A percentile compares a stretch with the other conserved stretches of the same genome.
Evolutionary conservation across 53 echinoderm and acorn worm genomes (phyloP).

Genomic region (Apostichopus leukothele): DNA sequence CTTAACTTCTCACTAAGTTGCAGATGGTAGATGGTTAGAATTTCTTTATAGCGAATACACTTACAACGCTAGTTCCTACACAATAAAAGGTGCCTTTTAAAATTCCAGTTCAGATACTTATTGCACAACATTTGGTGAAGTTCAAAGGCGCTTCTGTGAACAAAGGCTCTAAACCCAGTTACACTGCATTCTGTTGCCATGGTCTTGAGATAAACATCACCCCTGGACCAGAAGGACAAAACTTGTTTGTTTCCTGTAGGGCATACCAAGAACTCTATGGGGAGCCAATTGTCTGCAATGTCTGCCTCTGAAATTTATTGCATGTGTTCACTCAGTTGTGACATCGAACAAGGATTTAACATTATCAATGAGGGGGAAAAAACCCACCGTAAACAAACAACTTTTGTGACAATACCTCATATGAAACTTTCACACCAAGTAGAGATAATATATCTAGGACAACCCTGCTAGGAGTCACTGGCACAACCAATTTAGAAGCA

Average conservation of each 20-base stretch:
- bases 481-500: too few species aligned
- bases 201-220: constrained; percentile 37
- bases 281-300: constrained; percentile 14
- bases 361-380: not conserved
- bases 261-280: constrained; percentile 18
- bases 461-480: too few species aligned
- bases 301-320: not conserved
- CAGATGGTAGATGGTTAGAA: too few species aligned
- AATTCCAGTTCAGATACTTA: too few species aligned
- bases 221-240: constrained; percentile 34
- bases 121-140: not conserved
- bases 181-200: constrained; percentile 36
- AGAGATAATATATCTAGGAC: too few species aligned
- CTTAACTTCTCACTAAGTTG: too few species aligned
- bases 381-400: not conserved
- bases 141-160: not conserved
- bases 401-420: not conserved
- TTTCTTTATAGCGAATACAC: too few species aligned
- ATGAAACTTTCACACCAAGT: too few species aligned
- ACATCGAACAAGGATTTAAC: constrained; percentile 8
- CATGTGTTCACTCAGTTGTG: constrained; percentile 16
- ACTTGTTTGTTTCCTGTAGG: constrained; percentile 13
- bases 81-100: too few species aligned
- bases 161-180: not conserved
- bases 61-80: too few species aligned